phyloP scores from a whole-genome alignment of 2,113 vertebrate species.

The Larimichthys crocea region DNA sequence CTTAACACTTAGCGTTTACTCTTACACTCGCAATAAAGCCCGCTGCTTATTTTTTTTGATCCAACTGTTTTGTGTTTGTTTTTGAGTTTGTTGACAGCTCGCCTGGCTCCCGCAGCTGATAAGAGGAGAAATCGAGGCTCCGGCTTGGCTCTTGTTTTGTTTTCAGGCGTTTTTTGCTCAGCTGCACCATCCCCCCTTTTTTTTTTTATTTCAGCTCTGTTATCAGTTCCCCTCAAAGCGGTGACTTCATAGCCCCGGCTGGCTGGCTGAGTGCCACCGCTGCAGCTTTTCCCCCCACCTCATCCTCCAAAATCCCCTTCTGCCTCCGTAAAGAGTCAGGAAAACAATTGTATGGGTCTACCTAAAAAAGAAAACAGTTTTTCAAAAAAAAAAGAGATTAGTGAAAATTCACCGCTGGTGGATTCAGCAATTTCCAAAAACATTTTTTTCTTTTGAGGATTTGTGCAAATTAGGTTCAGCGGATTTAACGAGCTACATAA shows the following conservation, averaged over 20 bases:
- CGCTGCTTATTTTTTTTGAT: conserved; percentile 51
- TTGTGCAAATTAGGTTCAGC: conserved; percentile 21
- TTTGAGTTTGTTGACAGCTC: conserved; percentile 52
- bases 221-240: conserved; percentile 57
- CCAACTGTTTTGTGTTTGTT: conserved; percentile 34
- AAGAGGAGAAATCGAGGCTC: conserved; percentile 40
- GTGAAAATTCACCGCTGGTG: conserved; percentile 30
- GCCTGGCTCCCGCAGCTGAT: conserved; percentile 42
- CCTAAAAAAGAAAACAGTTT: conserved; percentile 30
- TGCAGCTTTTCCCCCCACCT: conserved; percentile 62
- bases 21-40: conserved; percentile 26
- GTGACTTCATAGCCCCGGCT: conserved; percentile 70
- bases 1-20: conserved; percentile 53
- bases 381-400: conserved; percentile 53
- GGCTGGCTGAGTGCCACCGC: conserved; percentile 62
- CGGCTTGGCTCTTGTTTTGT: conserved; percentile 40
- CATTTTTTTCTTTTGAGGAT: conserved; percentile 15
- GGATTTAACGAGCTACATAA: conserved; percentile 21
- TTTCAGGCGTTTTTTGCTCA: conserved; percentile 51
- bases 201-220: conserved; percentile 46
- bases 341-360: conserved; percentile 75
- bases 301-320: conserved; percentile 58
- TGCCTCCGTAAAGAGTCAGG: conserved; percentile 28
- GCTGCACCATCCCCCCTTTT: conserved; percentile 50
- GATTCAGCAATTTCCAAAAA: conserved; percentile 30